Base-by-base conservation (phyloP, 2,888 invertebrate species). In the Sesia apiformis region DNA sequence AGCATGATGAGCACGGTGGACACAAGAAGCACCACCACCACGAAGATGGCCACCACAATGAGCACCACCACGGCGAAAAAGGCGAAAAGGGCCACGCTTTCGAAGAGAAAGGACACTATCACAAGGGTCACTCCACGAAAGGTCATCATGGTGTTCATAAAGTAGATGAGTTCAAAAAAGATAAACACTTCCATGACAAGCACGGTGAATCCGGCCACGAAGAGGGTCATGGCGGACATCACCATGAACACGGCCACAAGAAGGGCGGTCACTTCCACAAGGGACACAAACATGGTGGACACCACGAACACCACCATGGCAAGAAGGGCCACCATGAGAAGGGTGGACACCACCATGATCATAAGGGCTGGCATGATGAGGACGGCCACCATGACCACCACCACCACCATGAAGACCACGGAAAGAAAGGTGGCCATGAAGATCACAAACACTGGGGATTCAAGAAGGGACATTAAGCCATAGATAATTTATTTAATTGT, bases 131-230 rank as follows among this genome's bases (percentile, higher is more conserved):
- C 82, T 94, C 93, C 65, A 96, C 95, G 57, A 94, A 96, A 75
- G 95, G 96, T 53, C 94, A 95, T 66, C 96, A 96, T 72, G 93
- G 95, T 62, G 91, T 95, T 2, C 95, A 96, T 82, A 96, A 96
- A 76, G 74, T 94, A 75, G 94, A 96, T 78, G 96, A 96, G 76
- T 95, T 92, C 82, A 94, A 95, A 74, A 96, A 96, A 74, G 92
- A 95, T 67, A 95, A 95, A 69, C 94, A 96, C 75, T 95, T 94
- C 92, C 95, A 93, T 77, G 94, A 96, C 65, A 95, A 95, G 76
- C 93, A 94, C 65, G 95, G 95, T 65, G 94, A 94, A 63, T 92
- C 92, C 54, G 95, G 94, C 0, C 92, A 92, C 70, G 93, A 95
- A 74, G 94, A 94, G 69, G 94, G 94, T 61, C 93, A 95, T 70